phyloP scores from a whole-genome alignment of 2,797 vertebrate species.

The Trichosurus vulpecula region DNA sequence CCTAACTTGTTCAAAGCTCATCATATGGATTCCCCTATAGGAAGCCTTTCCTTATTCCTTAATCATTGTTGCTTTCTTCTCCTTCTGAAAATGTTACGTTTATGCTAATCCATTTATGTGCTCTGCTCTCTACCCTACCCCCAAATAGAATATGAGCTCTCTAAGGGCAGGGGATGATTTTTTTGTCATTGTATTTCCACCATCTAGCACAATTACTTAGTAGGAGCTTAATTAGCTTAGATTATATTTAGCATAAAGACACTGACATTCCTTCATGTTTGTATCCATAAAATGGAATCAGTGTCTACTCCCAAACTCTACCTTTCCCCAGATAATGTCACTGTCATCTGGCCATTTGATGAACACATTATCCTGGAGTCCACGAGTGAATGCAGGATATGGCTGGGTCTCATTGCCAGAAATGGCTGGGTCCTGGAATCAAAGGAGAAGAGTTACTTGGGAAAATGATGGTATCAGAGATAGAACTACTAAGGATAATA shows the following conservation, averaged over 20 bases:
- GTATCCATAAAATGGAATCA: neutral
- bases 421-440: conserved; percentile 90
- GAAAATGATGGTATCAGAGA: neutral
- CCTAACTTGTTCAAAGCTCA: neutral
- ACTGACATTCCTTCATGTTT: neutral
- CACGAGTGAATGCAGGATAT: conserved; percentile 88
- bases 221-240: neutral
- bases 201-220: neutral
- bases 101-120: neutral
- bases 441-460: conserved; percentile 9
- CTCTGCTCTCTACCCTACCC: neutral
- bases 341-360: conserved; percentile 88
- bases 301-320: conserved; percentile 73
- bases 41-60: neutral
- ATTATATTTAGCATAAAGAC: neutral
- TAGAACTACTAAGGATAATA: conserved; percentile 15
- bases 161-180: neutral
- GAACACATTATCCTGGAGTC: conserved; percentile 86
- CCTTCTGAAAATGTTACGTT: neutral
- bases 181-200: neutral
- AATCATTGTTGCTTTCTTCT: neutral
- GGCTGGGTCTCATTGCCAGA: conserved; percentile 89
- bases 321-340: conserved; percentile 95
- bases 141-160: neutral
- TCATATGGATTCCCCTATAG: neutral